Evolutionary conservation across 23 tunicate species (phyloP), one percentile per base, ranked within the genome.

Genomic region (Styela plicata): DNA sequence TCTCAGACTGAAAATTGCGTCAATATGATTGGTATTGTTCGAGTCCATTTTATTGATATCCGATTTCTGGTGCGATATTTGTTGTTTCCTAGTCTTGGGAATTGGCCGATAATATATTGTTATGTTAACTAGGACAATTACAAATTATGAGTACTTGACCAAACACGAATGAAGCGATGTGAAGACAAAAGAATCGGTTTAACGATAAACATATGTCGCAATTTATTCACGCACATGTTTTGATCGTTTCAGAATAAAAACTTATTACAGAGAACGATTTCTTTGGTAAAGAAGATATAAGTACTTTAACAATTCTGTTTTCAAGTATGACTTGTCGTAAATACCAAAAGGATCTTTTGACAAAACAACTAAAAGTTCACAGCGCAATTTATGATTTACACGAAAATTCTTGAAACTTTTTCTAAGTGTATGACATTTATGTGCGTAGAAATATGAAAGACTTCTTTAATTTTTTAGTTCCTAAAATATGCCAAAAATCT

Each of bases 91-190:
- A 67, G 71, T 44, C 57, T 44, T 44, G 57, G 57, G 71, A 67
- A 67, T 67, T 67, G 71, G 13, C 71, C 71, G 71, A 67, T 29
- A 67, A 18, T 67, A 67, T 67, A 67, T 67, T 25, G 16, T 67
- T 27, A 25, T 67, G 71, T 67, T 67, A 67, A 18, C 17, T 67
- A 67, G 71, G 71, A 67, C 71, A 67, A 29, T 1, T 27, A 25
- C 71, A 67, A 67, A 67, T 67, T 67, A 29, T 67, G 30, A 67
- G 19, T 67, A 67, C 30, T 67, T 67, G 71, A 67, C 71, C 30
- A 67, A 67, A 67, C 57, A 44, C 57, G 57, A 44, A 44, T 44
- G 57, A 5, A 7, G 57, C 57, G 7, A n/a, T 44, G 7, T 13
- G 57, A 13, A 44, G 13, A 44, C 57, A 44, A 44, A 44, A 44